Evolutionary conservation across 1,140 invertebrate species (phyloP).

Genomic region (Bathynomus jamesi): DNA sequence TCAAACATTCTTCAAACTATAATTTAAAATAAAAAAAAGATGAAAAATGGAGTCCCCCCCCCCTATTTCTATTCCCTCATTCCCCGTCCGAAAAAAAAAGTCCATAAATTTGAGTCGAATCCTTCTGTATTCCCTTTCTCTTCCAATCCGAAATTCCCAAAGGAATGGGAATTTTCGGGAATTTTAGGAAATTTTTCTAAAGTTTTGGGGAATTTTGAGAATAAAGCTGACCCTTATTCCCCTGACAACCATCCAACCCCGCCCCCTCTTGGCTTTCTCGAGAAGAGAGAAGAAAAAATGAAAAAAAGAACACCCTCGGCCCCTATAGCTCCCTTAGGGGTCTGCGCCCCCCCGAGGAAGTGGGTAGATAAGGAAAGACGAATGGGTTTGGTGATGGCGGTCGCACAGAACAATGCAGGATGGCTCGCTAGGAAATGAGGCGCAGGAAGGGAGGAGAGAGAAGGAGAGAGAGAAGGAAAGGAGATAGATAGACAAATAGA

Average conservation of each 20-base stretch:
- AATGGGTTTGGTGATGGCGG: neutral
- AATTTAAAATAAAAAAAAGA: neutral
- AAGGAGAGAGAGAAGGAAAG: constrained; percentile 5
- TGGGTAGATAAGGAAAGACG: neutral
- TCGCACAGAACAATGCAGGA: neutral
- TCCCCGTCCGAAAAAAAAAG: no score
- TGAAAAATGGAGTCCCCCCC: neutral
- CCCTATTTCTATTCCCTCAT: no score
- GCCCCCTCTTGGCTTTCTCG: neutral
- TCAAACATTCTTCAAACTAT: neutral
- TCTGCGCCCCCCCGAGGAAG: neutral
- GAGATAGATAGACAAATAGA: constrained; percentile 5
- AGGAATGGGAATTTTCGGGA: neutral
- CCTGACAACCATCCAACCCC: neutral
- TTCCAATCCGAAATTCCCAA: neutral
- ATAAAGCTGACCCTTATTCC: neutral
- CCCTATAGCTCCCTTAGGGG: neutral
- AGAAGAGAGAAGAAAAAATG: neutral
- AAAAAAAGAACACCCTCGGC: neutral
- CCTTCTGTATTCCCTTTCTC: neutral
- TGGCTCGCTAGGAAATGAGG: neutral
- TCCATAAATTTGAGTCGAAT: constrained; percentile 1
- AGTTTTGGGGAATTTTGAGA: neutral
- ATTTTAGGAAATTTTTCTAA: neutral
- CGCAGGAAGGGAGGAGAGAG: neutral